phyloP scores from a whole-genome alignment of 2,113 vertebrate genomes.

The Crypturellus undulatus region DNA sequence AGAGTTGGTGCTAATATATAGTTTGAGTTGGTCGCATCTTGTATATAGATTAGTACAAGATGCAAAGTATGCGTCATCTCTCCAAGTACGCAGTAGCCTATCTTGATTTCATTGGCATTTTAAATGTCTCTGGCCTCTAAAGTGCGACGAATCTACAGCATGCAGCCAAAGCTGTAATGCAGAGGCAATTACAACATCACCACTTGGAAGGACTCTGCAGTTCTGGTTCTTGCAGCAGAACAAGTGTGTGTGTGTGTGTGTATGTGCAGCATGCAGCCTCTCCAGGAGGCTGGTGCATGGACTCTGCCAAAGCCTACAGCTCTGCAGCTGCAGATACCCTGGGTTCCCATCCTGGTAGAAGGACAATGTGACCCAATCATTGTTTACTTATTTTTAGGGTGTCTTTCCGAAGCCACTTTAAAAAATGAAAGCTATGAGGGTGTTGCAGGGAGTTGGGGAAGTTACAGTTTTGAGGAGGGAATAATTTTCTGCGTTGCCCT shows the following conservation, averaged over 20 bases:
- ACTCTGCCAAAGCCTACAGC: too few species aligned
- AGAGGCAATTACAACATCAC: background rate
- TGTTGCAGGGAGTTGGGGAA: too few species aligned
- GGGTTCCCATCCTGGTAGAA: background rate
- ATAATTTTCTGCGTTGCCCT: background rate
- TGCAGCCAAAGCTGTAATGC: background rate
- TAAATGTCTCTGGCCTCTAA: background rate
- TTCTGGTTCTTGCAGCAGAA: background rate
- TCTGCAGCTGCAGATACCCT: background rate
- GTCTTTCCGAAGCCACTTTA: background rate
- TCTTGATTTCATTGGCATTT: background rate
- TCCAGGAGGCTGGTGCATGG: background rate
- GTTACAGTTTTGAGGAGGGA: background rate
- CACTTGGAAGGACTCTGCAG: background rate
- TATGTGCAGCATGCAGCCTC: background rate
- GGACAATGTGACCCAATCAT: background rate
- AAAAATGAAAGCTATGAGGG: background rate
- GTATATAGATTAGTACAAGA: background rate
- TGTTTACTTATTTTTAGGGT: background rate
- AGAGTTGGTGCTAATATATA: background rate
- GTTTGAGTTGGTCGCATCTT: background rate
- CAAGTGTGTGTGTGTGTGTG: background rate
- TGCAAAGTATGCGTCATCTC: background rate
- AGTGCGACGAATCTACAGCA: background rate
- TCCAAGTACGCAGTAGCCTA: background rate